Evolutionary conservation across 2,113 vertebrate genomes (phyloP).

Genomic region (Paracyprichromis sp.): DNA sequence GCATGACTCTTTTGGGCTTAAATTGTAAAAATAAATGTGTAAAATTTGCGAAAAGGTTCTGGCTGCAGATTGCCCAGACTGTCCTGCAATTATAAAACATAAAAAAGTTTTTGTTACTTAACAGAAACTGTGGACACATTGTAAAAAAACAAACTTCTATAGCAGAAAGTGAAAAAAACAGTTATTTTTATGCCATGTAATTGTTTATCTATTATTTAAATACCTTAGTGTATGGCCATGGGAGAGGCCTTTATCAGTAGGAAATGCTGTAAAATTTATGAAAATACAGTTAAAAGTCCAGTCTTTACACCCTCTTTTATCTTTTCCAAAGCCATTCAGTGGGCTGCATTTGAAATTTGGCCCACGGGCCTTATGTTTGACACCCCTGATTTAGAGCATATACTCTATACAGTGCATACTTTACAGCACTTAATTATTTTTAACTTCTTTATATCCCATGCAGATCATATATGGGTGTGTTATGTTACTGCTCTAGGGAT

Average conservation of each 20-base stretch:
- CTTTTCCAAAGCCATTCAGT: not conserved
- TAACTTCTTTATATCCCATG: not conserved
- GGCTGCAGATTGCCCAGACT: not conserved
- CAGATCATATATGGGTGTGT: not conserved
- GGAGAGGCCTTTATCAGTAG: not conserved
- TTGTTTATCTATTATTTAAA: not conserved
- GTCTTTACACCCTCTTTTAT: not conserved
- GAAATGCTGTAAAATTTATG: not conserved
- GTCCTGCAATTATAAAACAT: not conserved
- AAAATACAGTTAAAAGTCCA: not conserved
- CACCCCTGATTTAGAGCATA: not conserved
- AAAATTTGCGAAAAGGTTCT: not conserved
- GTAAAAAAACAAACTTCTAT: not conserved
- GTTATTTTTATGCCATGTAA: not conserved
- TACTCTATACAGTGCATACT: not conserved
- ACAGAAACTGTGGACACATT: not conserved
- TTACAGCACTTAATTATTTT: not conserved
- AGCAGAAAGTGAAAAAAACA: not conserved
- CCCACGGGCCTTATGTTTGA: not conserved
- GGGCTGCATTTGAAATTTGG: not conserved
- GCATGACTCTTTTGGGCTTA: not conserved
- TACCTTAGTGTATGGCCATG: not conserved
- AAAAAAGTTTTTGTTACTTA: not conserved
- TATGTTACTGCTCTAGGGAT: not conserved
- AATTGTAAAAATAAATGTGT: not conserved